Percentiles rank a stretch among this genome's conserved stretches.
Conservation (phyloP, 2,797 vertebrate genomes). For the Fistularia commersonii region DNA sequence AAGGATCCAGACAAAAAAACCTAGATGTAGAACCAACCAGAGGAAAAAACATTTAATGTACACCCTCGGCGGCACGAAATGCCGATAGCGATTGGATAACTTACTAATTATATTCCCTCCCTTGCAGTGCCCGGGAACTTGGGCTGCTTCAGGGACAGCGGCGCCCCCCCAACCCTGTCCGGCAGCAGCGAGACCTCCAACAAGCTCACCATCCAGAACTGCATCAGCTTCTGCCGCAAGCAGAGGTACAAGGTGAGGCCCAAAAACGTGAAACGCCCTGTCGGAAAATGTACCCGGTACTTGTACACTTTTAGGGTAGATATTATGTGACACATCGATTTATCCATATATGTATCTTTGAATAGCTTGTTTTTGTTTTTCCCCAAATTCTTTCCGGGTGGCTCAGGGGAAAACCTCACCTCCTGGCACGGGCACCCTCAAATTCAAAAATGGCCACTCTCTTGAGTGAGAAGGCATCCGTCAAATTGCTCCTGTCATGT, state of each 20-base stretch:
- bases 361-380: too few relatives aligned
- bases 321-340: too few relatives aligned
- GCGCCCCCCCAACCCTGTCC: constrained; percentile 88
- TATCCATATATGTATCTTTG: too few relatives aligned
- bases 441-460: constrained; percentile 1
- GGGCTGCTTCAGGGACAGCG: constrained; percentile 93
- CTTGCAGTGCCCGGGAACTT: constrained; percentile 92
- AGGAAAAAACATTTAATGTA: too few relatives aligned
- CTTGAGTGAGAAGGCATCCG: background rate
- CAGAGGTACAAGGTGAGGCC: constrained; percentile 88
- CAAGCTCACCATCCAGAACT: constrained; percentile 93
- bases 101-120: constrained; percentile 4
- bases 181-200: constrained; percentile 90
- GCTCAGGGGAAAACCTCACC: too few relatives aligned
- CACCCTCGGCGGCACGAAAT: too few relatives aligned
- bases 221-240: constrained; percentile 91
- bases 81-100: too few relatives aligned
- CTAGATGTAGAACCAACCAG: too few relatives aligned
- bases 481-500: constrained; percentile 4
- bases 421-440: background rate
- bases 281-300: background rate
- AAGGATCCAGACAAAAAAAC: too few relatives aligned
- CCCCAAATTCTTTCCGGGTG: too few relatives aligned
- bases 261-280: background rate
- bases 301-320: too few relatives aligned